phyloP scores from a whole-genome alignment of 1,140 invertebrate genomes.

The Capitella teleta region DNA sequence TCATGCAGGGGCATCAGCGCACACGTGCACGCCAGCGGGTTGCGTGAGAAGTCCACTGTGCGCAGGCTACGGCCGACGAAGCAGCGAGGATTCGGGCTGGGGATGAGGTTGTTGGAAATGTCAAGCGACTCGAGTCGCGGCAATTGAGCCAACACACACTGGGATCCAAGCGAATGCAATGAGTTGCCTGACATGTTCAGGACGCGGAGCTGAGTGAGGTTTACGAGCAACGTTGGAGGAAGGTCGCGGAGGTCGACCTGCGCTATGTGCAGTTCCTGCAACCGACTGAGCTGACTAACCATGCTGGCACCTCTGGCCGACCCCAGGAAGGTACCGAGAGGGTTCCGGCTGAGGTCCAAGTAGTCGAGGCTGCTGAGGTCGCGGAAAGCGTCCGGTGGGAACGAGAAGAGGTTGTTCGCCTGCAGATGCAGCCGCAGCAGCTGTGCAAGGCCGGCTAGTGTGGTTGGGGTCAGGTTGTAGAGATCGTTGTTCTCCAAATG shows the following conservation, averaged over 20 bases:
- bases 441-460: constrained; percentile 18
- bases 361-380: constrained; percentile 14
- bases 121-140: constrained; percentile 14
- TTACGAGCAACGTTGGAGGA: constrained; percentile 14
- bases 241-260: constrained; percentile 17
- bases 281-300: constrained; percentile 11
- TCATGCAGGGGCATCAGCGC: constrained; percentile 18
- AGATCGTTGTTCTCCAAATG: constrained; percentile 7
- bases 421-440: not conserved
- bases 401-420: constrained; percentile 3
- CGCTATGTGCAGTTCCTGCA: constrained; percentile 15
- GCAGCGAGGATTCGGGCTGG: not conserved
- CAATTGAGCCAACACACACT: constrained; percentile 5
- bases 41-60: constrained; percentile 22
- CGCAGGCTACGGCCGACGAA: constrained; percentile 2
- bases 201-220: constrained; percentile 17
- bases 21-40: constrained; percentile 26
- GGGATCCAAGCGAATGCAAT: constrained; percentile 7
- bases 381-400: constrained; percentile 13
- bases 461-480: constrained; percentile 10
- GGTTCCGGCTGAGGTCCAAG: constrained; percentile 23
- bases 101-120: constrained; percentile 6
- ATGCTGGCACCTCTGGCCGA: constrained; percentile 6
- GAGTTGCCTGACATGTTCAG: constrained; percentile 20
- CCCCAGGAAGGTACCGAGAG: constrained; percentile 13